phyloP scores from a whole-genome alignment of 1,140 invertebrate species.

The Ruditapes philippinarum region DNA sequence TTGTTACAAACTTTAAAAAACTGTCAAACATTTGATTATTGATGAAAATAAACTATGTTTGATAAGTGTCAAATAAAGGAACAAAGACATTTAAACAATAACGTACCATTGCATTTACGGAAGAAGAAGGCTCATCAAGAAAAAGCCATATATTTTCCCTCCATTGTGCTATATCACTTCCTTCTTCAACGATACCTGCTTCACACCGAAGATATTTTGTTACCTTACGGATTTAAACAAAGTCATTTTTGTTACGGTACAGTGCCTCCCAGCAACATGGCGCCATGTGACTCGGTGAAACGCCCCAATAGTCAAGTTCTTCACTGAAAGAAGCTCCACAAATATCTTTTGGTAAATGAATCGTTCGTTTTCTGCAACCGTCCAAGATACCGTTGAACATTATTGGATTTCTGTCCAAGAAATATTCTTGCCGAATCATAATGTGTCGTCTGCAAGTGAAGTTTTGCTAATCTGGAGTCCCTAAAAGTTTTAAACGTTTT shows the following conservation, averaged over 20 bases:
- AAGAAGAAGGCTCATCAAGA: constrained; percentile 27
- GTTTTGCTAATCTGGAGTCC: constrained; percentile 24
- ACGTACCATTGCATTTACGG: constrained; percentile 8
- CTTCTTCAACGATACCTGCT: background rate
- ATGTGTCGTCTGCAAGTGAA: constrained; percentile 58
- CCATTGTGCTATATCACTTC: background rate
- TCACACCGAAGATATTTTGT: background rate
- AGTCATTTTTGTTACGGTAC: constrained; percentile 11
- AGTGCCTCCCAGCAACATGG: constrained; percentile 62
- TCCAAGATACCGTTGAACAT: constrained; percentile 76
- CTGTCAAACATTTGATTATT: background rate
- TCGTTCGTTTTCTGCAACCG: constrained; percentile 71
- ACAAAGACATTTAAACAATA: no score
- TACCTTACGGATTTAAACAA: background rate
- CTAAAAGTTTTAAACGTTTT: constrained; percentile 38
- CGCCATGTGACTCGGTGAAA: constrained; percentile 42
- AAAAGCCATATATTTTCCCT: constrained; percentile 37
- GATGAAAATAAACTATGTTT: background rate
- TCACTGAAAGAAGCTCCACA: constrained; percentile 73
- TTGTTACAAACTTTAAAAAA: no score
- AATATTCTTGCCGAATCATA: constrained; percentile 73
- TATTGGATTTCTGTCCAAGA: constrained; percentile 76
- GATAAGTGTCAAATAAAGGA: background rate
- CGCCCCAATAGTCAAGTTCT: constrained; percentile 77
- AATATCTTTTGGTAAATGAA: constrained; percentile 74